These are phyloP conservation scores for Paradoxurus hermaphroditus DNA, from an alignment of 2,113 vertebrate species.

Conservation along the genomic window DNA sequence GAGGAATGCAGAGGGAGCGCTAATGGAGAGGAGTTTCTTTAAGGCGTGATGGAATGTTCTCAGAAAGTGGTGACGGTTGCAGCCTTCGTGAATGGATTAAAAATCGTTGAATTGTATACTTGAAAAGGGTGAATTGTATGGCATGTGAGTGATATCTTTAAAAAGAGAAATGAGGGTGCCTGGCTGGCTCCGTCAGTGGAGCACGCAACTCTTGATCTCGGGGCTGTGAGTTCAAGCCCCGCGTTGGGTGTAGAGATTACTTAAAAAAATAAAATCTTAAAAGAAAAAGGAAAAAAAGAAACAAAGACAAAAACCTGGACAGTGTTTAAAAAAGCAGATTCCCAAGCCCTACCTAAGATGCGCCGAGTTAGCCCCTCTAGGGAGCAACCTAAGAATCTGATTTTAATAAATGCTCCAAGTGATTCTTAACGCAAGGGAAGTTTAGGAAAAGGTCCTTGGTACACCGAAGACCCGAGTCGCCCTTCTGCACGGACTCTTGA, in stretches of 20 bases:
- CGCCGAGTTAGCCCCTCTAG: neutral
- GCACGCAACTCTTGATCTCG: neutral
- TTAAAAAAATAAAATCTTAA: neutral
- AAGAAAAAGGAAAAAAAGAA: neutral
- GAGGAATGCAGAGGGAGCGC: neutral
- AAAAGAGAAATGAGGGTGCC: neutral
- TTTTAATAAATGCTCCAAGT: neutral
- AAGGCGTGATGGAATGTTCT: neutral
- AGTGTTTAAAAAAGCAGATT: neutral
- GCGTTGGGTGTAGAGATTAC: neutral
- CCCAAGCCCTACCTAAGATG: neutral
- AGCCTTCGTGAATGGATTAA: neutral
- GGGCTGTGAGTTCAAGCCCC: neutral
- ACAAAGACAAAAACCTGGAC: neutral
- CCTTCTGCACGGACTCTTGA: neutral
- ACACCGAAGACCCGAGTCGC: neutral
- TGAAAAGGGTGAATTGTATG: neutral
- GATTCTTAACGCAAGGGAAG: neutral
- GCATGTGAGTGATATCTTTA: neutral
- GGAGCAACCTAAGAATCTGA: neutral
- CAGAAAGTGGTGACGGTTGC: neutral
- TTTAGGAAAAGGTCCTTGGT: neutral
- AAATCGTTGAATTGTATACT: neutral
- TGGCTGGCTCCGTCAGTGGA: neutral
- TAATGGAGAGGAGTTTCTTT: neutral